Evolutionary conservation across 1,140 invertebrate species (phyloP), one percentile per base, ranked within the genome.

Genomic region (Eurosta solidaginis): DNA sequence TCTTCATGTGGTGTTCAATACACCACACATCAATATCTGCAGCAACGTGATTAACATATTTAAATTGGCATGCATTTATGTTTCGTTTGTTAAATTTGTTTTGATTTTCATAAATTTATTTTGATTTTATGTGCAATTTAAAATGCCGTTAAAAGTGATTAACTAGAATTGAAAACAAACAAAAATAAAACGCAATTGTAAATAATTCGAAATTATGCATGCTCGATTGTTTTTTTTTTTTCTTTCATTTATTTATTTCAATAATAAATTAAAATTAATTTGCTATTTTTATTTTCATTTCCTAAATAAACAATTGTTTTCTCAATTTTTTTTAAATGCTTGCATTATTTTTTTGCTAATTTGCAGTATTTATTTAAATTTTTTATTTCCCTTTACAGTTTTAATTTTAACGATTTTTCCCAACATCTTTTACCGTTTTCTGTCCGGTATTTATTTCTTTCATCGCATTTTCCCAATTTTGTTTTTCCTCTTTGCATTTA

Each of bases 381-480:
- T 22, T 68, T 68, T 22, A 17, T 33, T 68, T 40, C 10, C 59
- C 22, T 68, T 68, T 42, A 68, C 1, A 68, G 17, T 40, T 36
- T 27, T 54, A 29, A 68, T 12, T 40, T 68, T 68, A 68, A 68
- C 59, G 59, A 68, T 42, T 33, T 14, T 36, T 68, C 40, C 40
- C 59, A n/a, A n/a, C 59, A 33, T 68, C 59, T 68, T 42, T 68
- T 68, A 68, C 59, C n/a, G 33, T 22, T 68, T 17, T 40, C 33
- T 9, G 3, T 68, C 40, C 40, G 36, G 20, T 68, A 40, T 49
- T 49, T 14, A 17, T 49, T 49, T 49, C n/a, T 49, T 49, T 49
- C 47, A n/a, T n/a, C n/a, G n/a, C n/a, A n/a, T n/a, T 63, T 36
- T 29, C 29, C 17, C 36, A 63, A 63, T 22, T 63, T 63, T 63